Base-by-base conservation (phyloP, 92 coral and sea anemone genomes). In the Hydrozoanthus gracilis region DNA sequence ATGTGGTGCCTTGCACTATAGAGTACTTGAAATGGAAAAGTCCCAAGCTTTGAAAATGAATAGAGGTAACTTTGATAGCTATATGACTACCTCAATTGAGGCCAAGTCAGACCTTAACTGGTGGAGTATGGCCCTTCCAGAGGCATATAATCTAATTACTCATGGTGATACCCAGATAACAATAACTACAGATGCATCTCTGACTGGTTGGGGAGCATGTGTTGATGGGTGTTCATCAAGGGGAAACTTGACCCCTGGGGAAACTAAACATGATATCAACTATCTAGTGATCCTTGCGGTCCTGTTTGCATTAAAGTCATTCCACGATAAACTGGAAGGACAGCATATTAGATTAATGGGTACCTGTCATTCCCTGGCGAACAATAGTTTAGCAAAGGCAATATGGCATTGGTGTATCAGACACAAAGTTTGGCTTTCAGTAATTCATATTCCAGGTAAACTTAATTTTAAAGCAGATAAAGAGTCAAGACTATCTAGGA, bases 231-330 rank as follows among this genome's bases (percentile, higher is more conserved):
- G 55, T 3, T 2, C 54, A 46, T 7, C 77, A 6, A 55, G 39
- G 56, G 77, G 77, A 12, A 47, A 2, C 44, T 70, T 47, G 74
- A 69, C 47, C 74, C 48, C 74, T 20, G 62, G 44, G 4, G 94
- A 92, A 68, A 72, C 82, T 15, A 87, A 86, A 51, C 62, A 88
- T 54, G 91, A 88, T 71, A 91, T 75, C 17, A 92, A 92, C 65
- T 89, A 70, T 27, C 84, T 89, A 27, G 92, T 89, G 58, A 88
- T 87, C 78, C 62, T 52, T 54, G 93, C 93, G 52, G 92, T 89
- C 83, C 52, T 20, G 50, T 39, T 79, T 88, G 90, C 71, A 89
- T 82, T 46, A 86, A 84, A 5, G 78, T 91, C 3, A 80, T 91
- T 51, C 15, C 4, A 11, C 14, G 77, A 45, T 1, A 12, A 10